A percentile compares a stretch with the other conserved stretches of the same genome.
Evolutionary conservation across 1,140 invertebrate species (phyloP).

Genomic region (Campoletis sonorensis): DNA sequence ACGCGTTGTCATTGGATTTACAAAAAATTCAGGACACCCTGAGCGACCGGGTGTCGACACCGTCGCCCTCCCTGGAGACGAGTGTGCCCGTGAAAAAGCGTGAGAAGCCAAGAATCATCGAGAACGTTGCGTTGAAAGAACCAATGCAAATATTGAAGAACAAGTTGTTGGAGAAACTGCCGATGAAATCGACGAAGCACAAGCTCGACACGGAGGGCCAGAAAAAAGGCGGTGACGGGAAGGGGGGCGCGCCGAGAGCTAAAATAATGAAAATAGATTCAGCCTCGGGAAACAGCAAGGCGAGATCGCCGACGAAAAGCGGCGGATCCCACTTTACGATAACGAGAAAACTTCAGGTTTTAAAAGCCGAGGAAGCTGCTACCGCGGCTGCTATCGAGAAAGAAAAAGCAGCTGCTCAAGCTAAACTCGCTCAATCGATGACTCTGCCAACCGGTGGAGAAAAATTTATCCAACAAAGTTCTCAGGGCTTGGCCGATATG

Average conservation of each 20-base stretch:
- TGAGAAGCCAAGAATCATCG: slow-evolving; percentile 73
- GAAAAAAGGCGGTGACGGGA: slow-evolving; percentile 51
- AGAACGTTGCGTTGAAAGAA: slow-evolving; percentile 70
- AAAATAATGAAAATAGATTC: slow-evolving; percentile 71
- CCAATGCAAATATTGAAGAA: slow-evolving; percentile 70
- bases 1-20: slow-evolving; percentile 42
- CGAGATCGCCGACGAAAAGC: slow-evolving; percentile 51
- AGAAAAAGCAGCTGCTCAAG: slow-evolving; percentile 11
- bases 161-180: slow-evolving; percentile 66
- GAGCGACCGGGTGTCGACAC: slow-evolving; percentile 47
- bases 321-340: slow-evolving; percentile 50
- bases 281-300: slow-evolving; percentile 57
- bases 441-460: slow-evolving; percentile 51
- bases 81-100: slow-evolving; percentile 71
- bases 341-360: slow-evolving; percentile 63
- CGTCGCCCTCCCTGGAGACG: slow-evolving; percentile 60
- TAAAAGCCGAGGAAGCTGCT: slow-evolving; percentile 63
- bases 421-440: slow-evolving; percentile 51
- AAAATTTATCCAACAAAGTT: slow-evolving; percentile 68
- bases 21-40: slow-evolving; percentile 59
- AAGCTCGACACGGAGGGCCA: slow-evolving; percentile 63
- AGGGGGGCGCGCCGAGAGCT: slow-evolving; percentile 49
- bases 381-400: slow-evolving; percentile 35
- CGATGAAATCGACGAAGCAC: slow-evolving; percentile 66
- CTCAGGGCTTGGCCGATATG: slow-evolving; percentile 76